phyloP scores from a whole-genome alignment of 2,113 vertebrate species.

The Misgurnus anguillicaudatus region DNA sequence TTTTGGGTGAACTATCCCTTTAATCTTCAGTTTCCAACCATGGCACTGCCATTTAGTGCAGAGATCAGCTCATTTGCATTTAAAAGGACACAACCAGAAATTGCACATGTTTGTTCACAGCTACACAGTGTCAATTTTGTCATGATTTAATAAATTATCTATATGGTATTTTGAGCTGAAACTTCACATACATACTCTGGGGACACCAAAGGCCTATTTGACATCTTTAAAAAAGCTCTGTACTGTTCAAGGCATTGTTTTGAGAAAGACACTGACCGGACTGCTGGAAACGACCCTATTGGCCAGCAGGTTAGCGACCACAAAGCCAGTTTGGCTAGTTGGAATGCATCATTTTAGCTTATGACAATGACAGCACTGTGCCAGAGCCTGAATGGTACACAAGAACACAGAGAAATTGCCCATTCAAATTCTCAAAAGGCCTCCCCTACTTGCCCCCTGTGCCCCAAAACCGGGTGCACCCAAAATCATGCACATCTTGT shows the following conservation, averaged over 20 bases:
- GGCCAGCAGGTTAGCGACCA: conserved; percentile 29
- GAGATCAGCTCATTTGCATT: too few relatives aligned
- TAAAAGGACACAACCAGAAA: too few relatives aligned
- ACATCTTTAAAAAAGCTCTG: background rate
- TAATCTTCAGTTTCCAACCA: too few relatives aligned
- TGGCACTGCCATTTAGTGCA: too few relatives aligned
- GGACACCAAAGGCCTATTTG: too few relatives aligned
- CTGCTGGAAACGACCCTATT: background rate
- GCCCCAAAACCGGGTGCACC: conserved; percentile 2
- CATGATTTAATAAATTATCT: too few relatives aligned
- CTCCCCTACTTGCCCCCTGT: conserved; percentile 47
- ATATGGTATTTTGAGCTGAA: too few relatives aligned
- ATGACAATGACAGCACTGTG: conserved; percentile 72
- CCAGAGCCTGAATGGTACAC: conserved; percentile 64
- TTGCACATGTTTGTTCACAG: too few relatives aligned
- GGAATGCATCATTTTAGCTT: conserved; percentile 64
- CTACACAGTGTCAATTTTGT: too few relatives aligned
- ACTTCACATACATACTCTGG: too few relatives aligned
- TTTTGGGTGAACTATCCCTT: too few relatives aligned
- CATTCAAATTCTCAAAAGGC: conserved; percentile 65
- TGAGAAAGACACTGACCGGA: background rate
- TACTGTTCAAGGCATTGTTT: background rate
- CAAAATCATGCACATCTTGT: conserved; percentile 13
- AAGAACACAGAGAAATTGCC: conserved; percentile 60
- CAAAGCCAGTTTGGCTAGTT: conserved; percentile 48